Conservation (phyloP, 92 coral and sea anemone genomes). For the Virgularia gustaviana region DNA sequence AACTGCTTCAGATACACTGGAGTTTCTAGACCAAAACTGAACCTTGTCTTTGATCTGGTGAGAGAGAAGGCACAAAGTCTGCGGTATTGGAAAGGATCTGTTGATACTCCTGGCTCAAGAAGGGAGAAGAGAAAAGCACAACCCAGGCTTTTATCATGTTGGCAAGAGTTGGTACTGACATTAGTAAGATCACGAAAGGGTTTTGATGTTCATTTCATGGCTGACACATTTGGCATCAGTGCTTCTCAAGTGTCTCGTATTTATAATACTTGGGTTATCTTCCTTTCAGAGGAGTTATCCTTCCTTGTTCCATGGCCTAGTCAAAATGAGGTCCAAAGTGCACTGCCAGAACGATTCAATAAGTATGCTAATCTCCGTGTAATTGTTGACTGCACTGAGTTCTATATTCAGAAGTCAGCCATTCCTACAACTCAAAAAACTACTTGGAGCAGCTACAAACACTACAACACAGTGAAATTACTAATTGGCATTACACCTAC, state of each 20-base stretch:
- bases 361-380: conserved; percentile 50
- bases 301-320: conserved; percentile 64
- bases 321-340: conserved; percentile 48
- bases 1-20: conserved; percentile 41
- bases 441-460: conserved; percentile 68
- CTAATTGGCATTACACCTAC: conserved; percentile 63
- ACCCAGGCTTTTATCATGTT: conserved; percentile 16
- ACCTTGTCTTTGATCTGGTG: conserved; percentile 19
- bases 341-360: conserved; percentile 50
- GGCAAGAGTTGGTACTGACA: conserved; percentile 36
- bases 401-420: conserved; percentile 50
- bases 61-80: conserved; percentile 9
- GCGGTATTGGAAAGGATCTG: conserved; percentile 4
- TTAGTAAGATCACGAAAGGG: conserved; percentile 56
- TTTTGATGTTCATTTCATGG: conserved; percentile 58
- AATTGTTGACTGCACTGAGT: conserved; percentile 55
- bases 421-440: conserved; percentile 53
- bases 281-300: conserved; percentile 59
- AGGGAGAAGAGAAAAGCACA: background rate
- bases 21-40: conserved; percentile 26
- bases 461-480: conserved; percentile 53
- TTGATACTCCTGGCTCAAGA: conserved; percentile 9
- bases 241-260: conserved; percentile 50
- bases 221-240: conserved; percentile 53
- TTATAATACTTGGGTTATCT: conserved; percentile 60